Evolutionary conservation across 2,888 invertebrate species (phyloP), one percentile per base, ranked within the genome.

Genomic region (Archaeoteleia sp.): DNA sequence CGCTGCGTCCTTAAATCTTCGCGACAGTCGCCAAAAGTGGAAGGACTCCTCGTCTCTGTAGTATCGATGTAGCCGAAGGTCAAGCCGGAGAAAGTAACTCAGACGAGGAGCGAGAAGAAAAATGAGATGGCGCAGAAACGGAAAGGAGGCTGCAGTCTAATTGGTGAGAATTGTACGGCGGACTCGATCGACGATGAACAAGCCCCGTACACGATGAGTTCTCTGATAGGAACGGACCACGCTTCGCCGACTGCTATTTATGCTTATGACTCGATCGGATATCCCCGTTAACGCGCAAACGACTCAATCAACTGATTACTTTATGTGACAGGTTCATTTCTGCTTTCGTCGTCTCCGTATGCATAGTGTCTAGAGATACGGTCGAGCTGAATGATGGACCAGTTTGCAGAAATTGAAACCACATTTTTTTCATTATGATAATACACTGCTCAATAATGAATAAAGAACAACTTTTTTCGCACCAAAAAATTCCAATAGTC

Each of bases 1-100:
- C 5, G 15, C 20, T 30, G n/a, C 9, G 27, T 12, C 39, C 15
- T 74, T 81, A 80, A 82, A 82, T 82, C 82, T 82, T 75, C 70
- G 66, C 71, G 74, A 78, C 79, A 80, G 80, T 82, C 77, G 79
- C 75, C 74, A 76, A 78, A 78, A 81, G 80, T 80, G 77, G 78
- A 78, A 72, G 74, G 74, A 76, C 75, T 29, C 15, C 34, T 39
- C n/a, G n/a, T n/a, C n/a, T n/a, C n/a, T n/a, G n/a, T n/a, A n/a
- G n/a, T n/a, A n/a, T n/a, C n/a, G 62, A 61, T 68, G 63, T 57
- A 74, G 67, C 65, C 51, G 13, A 58, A 54, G 43, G 70, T 1
- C 53, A 35, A 43, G 45, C 30, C 27, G 29, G 10, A 13, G 27
- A 46, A 66, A 51, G 35, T 34, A 25, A 7, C 1, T 8, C 17